Conservation (phyloP, 2,888 invertebrate genomes). For the Empis stercorea region DNA sequence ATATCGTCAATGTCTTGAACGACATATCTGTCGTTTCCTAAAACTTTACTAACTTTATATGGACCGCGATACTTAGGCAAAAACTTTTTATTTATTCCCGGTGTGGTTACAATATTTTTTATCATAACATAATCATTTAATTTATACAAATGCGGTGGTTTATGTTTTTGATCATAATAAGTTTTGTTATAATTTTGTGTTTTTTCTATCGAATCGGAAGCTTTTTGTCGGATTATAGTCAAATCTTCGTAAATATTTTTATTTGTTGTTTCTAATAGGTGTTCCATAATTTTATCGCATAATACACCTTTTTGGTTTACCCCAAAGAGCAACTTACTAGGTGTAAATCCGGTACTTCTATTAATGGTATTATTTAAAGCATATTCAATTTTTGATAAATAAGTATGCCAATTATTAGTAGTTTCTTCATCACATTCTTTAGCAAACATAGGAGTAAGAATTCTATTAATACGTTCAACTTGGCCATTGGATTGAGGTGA, state of each 20-base stretch:
- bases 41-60: slow-evolving; percentile 11
- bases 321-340: no score
- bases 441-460: background rate
- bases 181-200: slow-evolving; percentile 16
- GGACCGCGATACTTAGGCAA: slow-evolving; percentile 16
- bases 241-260: slow-evolving; percentile 8
- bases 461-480: background rate
- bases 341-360: no score
- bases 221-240: slow-evolving; percentile 19
- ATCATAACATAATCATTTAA: slow-evolving; percentile 16
- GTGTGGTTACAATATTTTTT: slow-evolving; percentile 12
- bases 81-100: slow-evolving; percentile 17
- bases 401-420: no score
- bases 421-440: background rate
- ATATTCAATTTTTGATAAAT: no score
- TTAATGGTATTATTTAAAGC: no score
- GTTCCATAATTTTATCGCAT: no score
- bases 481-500: background rate
- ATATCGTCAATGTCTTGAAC: slow-evolving; percentile 11
- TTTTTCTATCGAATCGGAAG: slow-evolving; percentile 13
- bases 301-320: no score
- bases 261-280: no score
- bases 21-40: slow-evolving; percentile 15
- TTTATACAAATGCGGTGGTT: slow-evolving; percentile 12
- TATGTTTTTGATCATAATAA: slow-evolving; percentile 18